Evolutionary conservation across 2,888 invertebrate species (phyloP), one percentile per base, ranked within the genome.

Genomic region (Latheticus oryzae): DNA sequence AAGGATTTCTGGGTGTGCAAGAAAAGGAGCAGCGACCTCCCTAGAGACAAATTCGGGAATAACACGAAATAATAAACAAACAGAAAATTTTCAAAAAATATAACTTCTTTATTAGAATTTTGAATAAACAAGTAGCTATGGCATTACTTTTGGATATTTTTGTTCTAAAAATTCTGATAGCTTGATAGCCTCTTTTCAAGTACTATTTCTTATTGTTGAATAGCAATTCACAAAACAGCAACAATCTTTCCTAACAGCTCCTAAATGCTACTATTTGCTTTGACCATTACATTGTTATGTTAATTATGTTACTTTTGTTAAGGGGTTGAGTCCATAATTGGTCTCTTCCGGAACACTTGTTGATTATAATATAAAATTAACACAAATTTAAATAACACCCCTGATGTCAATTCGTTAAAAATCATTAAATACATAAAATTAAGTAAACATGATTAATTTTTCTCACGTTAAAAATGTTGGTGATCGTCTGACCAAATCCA

Each of bases 281-380:
- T 38, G 38, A 12, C 38, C 17, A 38, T 38, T 38, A 38, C 38
- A 43, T 28, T 28, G 42, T 28, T 43, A 28, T 24, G 47, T 37
- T 48, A 37, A 48, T 48, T 48, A 37, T 48, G 37, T 26, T 35
- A 37, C 35, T 35, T 48, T 48, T 24, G 48, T 51, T 30, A 40
- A 51, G 40, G 50, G 51, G 51, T 51, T 51, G 40, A 23, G 19
- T 15, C 30, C 38, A 19, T 38, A 51, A 58, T 52, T 51, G 47
- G 47, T 5, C 52, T 45, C 45, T 52, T 58, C 58, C 58, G 43
- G 58, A n/a, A 37, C 42, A 58, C 58, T 58, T 52, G 58, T 52
- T 51, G 45, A 32, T 43, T 43, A 43, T 9, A 43, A 43, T 17
- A 17, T 45, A 12, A 45, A 45, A 45, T 45, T 30, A 45, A 11